These are phyloP conservation scores for Papilio demoleus DNA, from an alignment of 2,888 invertebrate genomes.

Conservation along the genomic window DNA sequence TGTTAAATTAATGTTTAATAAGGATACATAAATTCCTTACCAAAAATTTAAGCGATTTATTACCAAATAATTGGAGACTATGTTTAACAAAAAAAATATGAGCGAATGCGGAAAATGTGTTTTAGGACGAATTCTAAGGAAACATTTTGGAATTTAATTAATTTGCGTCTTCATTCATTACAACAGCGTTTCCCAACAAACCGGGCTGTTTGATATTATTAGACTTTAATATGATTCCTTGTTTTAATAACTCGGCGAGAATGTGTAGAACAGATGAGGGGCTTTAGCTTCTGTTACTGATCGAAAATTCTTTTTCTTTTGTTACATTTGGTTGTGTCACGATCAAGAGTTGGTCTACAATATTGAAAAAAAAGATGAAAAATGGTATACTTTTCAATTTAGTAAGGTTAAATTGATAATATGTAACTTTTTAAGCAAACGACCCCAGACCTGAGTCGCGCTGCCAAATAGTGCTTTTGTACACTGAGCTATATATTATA, in stretches of 20 bases:
- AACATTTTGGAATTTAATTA: conserved; percentile 3
- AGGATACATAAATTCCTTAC: background rate
- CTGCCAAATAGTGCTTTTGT: conserved; percentile 50
- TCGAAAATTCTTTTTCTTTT: no score
- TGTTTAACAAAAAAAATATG: background rate
- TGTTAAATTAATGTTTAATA: no score
- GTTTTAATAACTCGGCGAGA: background rate
- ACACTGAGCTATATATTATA: conserved; percentile 68
- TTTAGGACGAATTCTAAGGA: background rate
- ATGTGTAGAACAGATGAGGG: background rate
- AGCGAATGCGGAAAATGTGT: conserved; percentile 1
- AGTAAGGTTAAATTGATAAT: background rate
- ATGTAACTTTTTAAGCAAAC: conserved; percentile 34
- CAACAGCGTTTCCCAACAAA: background rate
- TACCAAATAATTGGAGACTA: background rate
- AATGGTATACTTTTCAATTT: background rate
- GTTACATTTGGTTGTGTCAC: no score
- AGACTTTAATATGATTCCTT: conserved; percentile 1
- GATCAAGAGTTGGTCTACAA: no score
- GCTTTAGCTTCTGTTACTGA: background rate
- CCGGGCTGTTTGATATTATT: background rate
- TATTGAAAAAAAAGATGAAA: no score
- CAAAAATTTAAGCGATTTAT: background rate
- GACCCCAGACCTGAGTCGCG: conserved; percentile 43
- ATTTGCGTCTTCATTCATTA: background rate